phyloP scores from a whole-genome alignment of 2,113 vertebrate species.

The Ceratotherium simum region DNA sequence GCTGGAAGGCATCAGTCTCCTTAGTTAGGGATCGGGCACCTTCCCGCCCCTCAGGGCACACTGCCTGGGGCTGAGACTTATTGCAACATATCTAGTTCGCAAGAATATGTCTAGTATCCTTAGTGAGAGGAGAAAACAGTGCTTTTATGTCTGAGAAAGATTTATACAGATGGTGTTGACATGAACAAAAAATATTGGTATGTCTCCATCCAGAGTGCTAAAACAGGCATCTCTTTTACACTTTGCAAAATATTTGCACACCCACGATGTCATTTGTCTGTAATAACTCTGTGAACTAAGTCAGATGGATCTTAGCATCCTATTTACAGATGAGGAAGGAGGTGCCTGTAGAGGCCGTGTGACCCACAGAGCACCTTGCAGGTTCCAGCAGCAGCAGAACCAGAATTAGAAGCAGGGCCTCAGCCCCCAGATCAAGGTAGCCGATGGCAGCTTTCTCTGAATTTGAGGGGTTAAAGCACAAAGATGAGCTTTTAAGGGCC shows the following conservation, averaged over 20 bases:
- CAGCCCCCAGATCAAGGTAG: neutral
- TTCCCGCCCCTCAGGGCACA: neutral
- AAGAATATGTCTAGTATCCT: neutral
- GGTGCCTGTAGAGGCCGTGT: accelerated
- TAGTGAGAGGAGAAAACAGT: neutral
- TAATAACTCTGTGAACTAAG: neutral
- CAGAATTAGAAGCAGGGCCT: neutral
- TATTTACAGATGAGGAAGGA: neutral
- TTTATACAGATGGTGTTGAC: neutral
- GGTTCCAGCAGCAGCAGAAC: neutral
- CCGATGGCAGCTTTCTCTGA: neutral
- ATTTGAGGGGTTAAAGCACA: neutral
- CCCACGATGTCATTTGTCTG: neutral
- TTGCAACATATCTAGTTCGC: neutral
- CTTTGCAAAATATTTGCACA: neutral
- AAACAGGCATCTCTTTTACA: accelerated
- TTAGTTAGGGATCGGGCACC: neutral
- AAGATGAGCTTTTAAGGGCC: neutral
- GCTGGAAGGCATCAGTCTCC: neutral
- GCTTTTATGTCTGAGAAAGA: neutral
- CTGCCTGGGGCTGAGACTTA: neutral
- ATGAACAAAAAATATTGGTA: neutral
- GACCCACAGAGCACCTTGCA: accelerated
- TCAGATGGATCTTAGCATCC: no score
- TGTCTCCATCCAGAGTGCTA: neutral